phyloP scores from a whole-genome alignment of 2,888 invertebrate species.

The Dryocosmus kuriphilus region DNA sequence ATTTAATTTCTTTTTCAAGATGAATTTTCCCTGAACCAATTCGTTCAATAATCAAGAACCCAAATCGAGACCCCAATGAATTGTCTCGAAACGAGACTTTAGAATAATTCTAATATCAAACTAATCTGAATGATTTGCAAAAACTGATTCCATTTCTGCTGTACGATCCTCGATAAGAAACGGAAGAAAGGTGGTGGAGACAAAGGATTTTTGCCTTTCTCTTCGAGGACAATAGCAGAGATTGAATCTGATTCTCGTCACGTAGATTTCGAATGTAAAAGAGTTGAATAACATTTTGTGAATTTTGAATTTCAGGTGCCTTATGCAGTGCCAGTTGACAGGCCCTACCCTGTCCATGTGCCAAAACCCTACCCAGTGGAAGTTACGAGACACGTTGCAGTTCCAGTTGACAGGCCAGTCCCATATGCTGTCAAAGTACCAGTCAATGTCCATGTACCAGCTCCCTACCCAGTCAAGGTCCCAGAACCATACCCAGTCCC shows the following conservation, averaged over 20 bases:
- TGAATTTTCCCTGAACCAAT: too few relatives aligned
- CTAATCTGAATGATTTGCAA: neutral
- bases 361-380: slow-evolving; percentile 75
- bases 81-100: neutral
- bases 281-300: neutral
- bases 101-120: neutral
- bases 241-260: slow-evolving; percentile 41
- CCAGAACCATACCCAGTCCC: slow-evolving; percentile 72
- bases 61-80: neutral
- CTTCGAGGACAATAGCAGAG: neutral
- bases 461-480: slow-evolving; percentile 71
- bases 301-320: slow-evolving; percentile 66
- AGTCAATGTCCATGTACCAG: slow-evolving; percentile 71
- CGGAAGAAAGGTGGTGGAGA: neutral
- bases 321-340: slow-evolving; percentile 74
- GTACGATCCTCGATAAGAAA: neutral
- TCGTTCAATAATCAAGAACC: neutral
- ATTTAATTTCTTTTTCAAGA: neutral
- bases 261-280: neutral
- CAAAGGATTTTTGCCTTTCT: neutral
- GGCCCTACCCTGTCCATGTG: slow-evolving; percentile 74
- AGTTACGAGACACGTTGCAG: slow-evolving; percentile 72
- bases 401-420: slow-evolving; percentile 72
- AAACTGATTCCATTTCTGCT: neutral
- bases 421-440: slow-evolving; percentile 68